Percentiles rank a stretch among this genome's conserved stretches.
Evolutionary conservation across 2,797 vertebrate genomes (phyloP).

Genomic region (Amblyraja radiata): DNA sequence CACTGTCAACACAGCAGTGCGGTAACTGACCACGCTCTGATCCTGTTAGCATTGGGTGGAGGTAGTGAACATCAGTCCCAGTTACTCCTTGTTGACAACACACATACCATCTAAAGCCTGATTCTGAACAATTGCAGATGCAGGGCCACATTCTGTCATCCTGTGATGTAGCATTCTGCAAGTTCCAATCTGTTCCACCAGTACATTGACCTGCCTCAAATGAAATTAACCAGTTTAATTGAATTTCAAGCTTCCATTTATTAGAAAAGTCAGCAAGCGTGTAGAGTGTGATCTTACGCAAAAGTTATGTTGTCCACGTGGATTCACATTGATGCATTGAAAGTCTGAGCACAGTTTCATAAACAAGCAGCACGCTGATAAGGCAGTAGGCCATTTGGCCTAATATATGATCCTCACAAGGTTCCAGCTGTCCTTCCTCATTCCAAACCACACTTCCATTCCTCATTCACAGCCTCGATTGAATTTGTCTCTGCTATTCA

Average conservation of each 20-base stretch:
- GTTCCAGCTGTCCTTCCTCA: neutral
- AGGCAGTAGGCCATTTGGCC: neutral
- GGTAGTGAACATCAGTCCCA: too few species aligned
- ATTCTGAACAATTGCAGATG: neutral
- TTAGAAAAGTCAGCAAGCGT: neutral
- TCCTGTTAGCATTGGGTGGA: too few species aligned
- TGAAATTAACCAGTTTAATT: constrained; percentile 4
- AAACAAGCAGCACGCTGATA: neutral
- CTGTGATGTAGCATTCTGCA: neutral
- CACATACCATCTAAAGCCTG: neutral
- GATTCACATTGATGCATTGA: neutral
- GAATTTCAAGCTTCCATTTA: neutral
- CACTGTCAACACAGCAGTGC: too few species aligned
- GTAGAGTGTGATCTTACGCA: too few species aligned
- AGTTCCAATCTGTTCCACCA: neutral
- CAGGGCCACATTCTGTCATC: neutral
- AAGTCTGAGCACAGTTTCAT: neutral
- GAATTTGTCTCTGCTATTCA: neutral
- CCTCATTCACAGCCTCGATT: neutral
- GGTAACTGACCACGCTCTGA: too few species aligned
- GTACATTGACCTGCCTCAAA: neutral
- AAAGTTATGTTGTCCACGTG: neutral
- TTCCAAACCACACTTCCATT: neutral
- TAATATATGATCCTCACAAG: neutral
- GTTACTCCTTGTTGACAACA: too few species aligned